phyloP scores from a whole-genome alignment of 1,140 invertebrate species.

The Danaus melanippus region DNA sequence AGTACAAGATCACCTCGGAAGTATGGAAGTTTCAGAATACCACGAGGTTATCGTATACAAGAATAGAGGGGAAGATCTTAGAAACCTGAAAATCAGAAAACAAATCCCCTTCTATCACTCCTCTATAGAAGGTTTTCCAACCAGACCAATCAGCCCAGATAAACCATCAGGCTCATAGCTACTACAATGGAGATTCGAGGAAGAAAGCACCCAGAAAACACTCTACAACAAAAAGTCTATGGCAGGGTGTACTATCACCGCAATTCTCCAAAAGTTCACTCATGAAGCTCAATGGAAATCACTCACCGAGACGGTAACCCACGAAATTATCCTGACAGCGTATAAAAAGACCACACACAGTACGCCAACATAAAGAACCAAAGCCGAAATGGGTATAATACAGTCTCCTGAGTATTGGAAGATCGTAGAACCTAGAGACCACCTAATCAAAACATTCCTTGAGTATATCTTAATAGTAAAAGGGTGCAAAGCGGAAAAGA shows the following conservation, averaged over 20 bases:
- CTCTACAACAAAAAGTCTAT: too few relatives aligned
- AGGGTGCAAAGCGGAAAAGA: too few relatives aligned
- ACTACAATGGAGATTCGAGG: too few relatives aligned
- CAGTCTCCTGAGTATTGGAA: slow-evolving; percentile 4
- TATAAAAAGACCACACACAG: not conserved
- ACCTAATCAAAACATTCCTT: too few relatives aligned
- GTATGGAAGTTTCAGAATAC: slow-evolving; percentile 14
- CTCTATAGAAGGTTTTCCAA: not conserved
- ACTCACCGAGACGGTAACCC: too few relatives aligned
- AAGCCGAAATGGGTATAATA: not conserved
- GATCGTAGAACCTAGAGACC: slow-evolving; percentile 20
- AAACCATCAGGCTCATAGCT: too few relatives aligned
- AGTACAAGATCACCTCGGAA: slow-evolving; percentile 7
- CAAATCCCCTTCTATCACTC: not conserved
- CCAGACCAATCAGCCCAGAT: not conserved
- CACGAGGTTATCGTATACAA: slow-evolving; percentile 22
- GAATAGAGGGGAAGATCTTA: slow-evolving; percentile 18
- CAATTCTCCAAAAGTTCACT: too few relatives aligned
- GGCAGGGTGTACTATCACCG: too few relatives aligned
- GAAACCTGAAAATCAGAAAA: slow-evolving; percentile 4
- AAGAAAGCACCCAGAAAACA: too few relatives aligned
- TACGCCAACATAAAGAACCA: not conserved
- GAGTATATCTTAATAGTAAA: too few relatives aligned
- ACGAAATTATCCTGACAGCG: too few relatives aligned
- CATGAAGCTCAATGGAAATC: too few relatives aligned